These are phyloP conservation scores for Gorsachius magnificus DNA, from an alignment of 2,797 vertebrate genomes.

Conservation along the genomic window DNA sequence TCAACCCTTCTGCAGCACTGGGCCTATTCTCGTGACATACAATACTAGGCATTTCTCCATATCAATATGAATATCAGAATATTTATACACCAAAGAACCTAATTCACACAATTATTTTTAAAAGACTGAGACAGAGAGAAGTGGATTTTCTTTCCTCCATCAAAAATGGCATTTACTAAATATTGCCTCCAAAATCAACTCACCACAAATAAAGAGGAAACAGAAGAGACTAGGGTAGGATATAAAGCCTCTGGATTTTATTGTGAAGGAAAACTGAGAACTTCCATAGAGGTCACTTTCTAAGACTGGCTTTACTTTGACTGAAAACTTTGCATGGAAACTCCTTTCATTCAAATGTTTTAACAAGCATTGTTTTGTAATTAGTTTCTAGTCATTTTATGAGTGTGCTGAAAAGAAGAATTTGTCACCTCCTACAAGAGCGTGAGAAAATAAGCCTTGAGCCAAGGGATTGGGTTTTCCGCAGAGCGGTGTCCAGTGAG, in stretches of 20 bases:
- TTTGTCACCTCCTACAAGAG: not conserved
- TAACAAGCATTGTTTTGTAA: not conserved
- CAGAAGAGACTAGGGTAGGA: not conserved
- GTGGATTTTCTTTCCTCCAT: not conserved
- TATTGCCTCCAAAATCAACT: not conserved
- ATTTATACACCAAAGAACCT: not conserved
- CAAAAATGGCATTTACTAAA: not conserved
- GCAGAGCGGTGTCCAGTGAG: not conserved
- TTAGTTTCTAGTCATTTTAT: not conserved
- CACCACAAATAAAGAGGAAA: not conserved
- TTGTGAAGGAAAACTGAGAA: not conserved
- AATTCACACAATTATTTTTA: not conserved
- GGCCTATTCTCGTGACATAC: not conserved
- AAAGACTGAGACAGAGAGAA: not conserved
- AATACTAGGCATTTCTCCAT: not conserved
- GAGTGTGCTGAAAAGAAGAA: not conserved
- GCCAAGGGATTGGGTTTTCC: not conserved
- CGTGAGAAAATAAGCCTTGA: not conserved
- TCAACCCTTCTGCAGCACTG: not conserved
- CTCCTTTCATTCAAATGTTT: not conserved
- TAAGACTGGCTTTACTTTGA: not conserved
- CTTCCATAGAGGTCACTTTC: not conserved
- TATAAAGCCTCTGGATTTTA: not conserved
- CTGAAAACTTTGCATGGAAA: not conserved
- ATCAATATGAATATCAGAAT: not conserved